Percentiles rank a stretch among this genome's conserved stretches.
These are phyloP conservation scores for Protosalanx chinensis DNA, from an alignment of 2,797 vertebrate genomes.

Conservation along the genomic window DNA sequence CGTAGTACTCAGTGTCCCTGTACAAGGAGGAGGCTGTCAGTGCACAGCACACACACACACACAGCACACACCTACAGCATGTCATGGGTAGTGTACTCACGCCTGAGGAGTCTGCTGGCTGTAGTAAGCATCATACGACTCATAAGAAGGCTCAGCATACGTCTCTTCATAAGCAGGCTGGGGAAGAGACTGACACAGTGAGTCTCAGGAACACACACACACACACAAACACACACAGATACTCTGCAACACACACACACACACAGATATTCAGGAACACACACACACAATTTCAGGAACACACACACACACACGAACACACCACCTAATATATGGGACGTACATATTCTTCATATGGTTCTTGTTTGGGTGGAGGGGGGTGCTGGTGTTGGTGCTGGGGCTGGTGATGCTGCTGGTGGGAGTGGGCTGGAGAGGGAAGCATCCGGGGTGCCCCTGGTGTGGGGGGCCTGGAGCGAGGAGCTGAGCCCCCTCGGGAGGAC, in stretches of 20 bases:
- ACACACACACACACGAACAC: background rate
- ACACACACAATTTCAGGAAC: background rate
- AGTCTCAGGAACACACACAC: background rate
- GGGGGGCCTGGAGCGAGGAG: slow-evolving; percentile 83
- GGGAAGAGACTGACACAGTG: background rate
- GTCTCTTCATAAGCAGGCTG: slow-evolving; percentile 82
- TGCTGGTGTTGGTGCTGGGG: slow-evolving; percentile 75
- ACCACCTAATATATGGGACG: slow-evolving; percentile 43
- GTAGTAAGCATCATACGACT: slow-evolving; percentile 89
- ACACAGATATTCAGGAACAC: background rate
- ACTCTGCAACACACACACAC: background rate
- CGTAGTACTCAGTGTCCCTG: slow-evolving; percentile 97
- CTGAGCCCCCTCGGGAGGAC: slow-evolving; percentile 77
- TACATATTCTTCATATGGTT: slow-evolving; percentile 93
- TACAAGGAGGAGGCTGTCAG: slow-evolving; percentile 5
- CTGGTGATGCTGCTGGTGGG: slow-evolving; percentile 70
- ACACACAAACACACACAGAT: too few relatives aligned
- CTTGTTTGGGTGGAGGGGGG: slow-evolving; percentile 76
- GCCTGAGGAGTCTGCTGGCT: slow-evolving; percentile 84
- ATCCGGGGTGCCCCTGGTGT: slow-evolving; percentile 83
- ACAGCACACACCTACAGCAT: background rate
- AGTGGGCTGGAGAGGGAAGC: slow-evolving; percentile 72
- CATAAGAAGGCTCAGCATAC: slow-evolving; percentile 82
- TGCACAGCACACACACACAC: too few relatives aligned
- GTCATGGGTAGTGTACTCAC: slow-evolving; percentile 70